phyloP scores from a whole-genome alignment of 2,113 vertebrate species.

The Passer domesticus region DNA sequence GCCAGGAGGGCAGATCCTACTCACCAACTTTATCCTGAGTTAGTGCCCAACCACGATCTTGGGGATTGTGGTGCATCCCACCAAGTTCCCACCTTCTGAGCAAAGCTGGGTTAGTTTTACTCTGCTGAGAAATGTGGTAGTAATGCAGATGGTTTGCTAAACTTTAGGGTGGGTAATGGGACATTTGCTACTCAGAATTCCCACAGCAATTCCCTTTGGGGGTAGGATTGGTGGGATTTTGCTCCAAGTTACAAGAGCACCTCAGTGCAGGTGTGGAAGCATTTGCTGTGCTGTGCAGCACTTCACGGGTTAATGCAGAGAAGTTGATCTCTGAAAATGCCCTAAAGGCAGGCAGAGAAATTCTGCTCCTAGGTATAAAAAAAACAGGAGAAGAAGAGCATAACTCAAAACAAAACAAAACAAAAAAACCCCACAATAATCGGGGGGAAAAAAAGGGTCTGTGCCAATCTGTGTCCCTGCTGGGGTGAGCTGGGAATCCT shows the following conservation, averaged over 20 bases:
- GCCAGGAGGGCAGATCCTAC: neutral
- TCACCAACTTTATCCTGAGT: neutral
- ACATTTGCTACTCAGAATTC: neutral
- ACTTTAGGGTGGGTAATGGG: neutral
- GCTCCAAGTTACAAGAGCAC: neutral
- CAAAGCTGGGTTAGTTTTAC: neutral
- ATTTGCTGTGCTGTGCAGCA: neutral
- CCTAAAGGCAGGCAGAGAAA: neutral
- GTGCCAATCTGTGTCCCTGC: neutral
- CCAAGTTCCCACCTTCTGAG: neutral
- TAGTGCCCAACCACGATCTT: accelerated
- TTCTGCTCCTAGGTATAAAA: neutral
- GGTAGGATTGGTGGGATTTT: neutral
- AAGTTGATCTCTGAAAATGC: neutral
- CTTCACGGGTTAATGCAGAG: neutral
- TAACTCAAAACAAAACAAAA: neutral
- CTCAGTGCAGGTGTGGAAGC: neutral
- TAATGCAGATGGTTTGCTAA: neutral
- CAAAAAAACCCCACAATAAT: neutral
- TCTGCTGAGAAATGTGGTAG: neutral
- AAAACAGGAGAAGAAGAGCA: neutral
- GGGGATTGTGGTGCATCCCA: neutral
- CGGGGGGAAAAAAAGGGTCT: neutral
- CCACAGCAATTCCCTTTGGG: neutral
- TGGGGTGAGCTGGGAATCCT: neutral